phyloP scores from a whole-genome alignment of 2,888 invertebrate genomes.

The Ischnus inquisitorius region DNA sequence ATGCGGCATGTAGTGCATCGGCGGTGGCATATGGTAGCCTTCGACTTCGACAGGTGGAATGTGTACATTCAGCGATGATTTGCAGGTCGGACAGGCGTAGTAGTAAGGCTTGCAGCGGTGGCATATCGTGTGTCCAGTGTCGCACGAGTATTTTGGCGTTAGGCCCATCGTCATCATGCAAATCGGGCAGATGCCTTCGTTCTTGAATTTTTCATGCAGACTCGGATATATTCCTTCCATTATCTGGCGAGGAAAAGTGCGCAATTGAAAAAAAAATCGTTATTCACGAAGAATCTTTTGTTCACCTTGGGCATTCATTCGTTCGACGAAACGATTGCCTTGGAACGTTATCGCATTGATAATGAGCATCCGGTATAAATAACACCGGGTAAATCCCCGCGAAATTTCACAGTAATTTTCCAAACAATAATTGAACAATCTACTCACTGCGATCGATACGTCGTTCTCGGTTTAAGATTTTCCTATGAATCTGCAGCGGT shows the following conservation, averaged over 20 bases:
- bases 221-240: conserved; percentile 81
- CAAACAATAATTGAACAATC: background rate
- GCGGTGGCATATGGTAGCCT: conserved; percentile 69
- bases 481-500: background rate
- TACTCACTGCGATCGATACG: conserved; percentile 37
- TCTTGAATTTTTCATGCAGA: conserved; percentile 77
- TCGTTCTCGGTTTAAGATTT: background rate
- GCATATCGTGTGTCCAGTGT: conserved; percentile 78
- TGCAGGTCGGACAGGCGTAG: conserved; percentile 79
- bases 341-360: background rate
- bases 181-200: conserved; percentile 79
- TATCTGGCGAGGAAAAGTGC: conserved; percentile 45
- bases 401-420: too few relatives aligned
- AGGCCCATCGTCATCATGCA: conserved; percentile 79
- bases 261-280: background rate
- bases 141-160: conserved; percentile 77
- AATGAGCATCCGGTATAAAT: background rate
- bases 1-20: conserved; percentile 75
- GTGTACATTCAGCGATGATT: conserved; percentile 72
- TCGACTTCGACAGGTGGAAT: conserved; percentile 60
- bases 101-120: conserved; percentile 82
- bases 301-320: background rate
- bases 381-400: background rate
- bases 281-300: background rate
- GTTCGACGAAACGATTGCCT: background rate